Percentiles rank a stretch among this genome's conserved stretches.
Conservation (phyloP, 2,888 invertebrate genomes). For the Stenodema calcarata region DNA sequence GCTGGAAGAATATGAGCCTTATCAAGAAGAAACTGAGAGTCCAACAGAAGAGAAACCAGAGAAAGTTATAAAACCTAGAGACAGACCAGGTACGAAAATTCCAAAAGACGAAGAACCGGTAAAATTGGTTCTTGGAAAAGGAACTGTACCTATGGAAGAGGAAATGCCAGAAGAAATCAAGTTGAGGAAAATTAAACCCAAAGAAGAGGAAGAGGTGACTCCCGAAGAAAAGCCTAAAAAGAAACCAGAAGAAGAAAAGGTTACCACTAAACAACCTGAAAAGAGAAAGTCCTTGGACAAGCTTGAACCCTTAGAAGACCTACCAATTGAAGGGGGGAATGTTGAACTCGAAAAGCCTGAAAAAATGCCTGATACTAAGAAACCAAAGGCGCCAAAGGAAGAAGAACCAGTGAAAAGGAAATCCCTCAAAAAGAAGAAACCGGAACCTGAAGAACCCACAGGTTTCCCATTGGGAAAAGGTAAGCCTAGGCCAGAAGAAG, state of each 20-base stretch:
- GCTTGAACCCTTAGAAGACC: constrained; percentile 33
- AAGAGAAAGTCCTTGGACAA: constrained; percentile 54
- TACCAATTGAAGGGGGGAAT: not conserved
- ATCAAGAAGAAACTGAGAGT: constrained; percentile 58
- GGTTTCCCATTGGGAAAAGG: constrained; percentile 60
- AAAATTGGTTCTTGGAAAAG: constrained; percentile 57
- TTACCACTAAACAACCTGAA: constrained; percentile 54
- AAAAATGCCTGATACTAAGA: constrained; percentile 3
- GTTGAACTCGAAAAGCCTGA: constrained; percentile 39
- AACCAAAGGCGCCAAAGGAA: constrained; percentile 46
- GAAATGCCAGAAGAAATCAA: constrained; percentile 62
- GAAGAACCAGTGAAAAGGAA: constrained; percentile 50
- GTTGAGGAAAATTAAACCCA: constrained; percentile 63
- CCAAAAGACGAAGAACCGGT: constrained; percentile 53
- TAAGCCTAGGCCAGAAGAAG: constrained; percentile 61
- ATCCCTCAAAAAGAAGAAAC: constrained; percentile 57
- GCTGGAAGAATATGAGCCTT: constrained; percentile 61
- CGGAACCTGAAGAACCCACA: constrained; percentile 58
- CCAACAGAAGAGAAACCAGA: constrained; percentile 58
- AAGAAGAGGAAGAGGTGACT: constrained; percentile 58
- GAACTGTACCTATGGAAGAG: constrained; percentile 57
- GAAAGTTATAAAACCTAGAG: constrained; percentile 57
- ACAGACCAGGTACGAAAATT: constrained; percentile 58
- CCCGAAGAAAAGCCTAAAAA: constrained; percentile 51
- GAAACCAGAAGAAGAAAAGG: constrained; percentile 45